These are phyloP conservation scores for Pteromalus puparum DNA, from an alignment of 1,140 invertebrate genomes.

Conservation along the genomic window DNA sequence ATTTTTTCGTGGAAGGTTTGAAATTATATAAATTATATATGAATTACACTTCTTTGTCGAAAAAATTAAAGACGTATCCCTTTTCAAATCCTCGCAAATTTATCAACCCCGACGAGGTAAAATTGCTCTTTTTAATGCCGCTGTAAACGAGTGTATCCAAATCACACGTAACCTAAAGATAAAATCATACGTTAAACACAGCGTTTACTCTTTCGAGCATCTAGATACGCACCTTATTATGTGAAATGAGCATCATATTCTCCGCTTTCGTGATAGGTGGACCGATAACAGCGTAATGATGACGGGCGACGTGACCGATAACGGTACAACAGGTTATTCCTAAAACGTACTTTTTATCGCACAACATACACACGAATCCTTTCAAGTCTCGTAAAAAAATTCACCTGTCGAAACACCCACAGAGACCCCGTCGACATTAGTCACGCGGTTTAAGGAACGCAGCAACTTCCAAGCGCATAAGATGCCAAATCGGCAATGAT, in stretches of 20 bases:
- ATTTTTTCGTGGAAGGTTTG: background rate
- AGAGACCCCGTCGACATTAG: constrained; percentile 74
- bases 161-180: constrained; percentile 78
- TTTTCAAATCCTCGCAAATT: constrained; percentile 4
- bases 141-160: constrained; percentile 79
- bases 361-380: too few relatives aligned
- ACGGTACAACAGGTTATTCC: constrained; percentile 80
- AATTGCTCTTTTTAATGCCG: constrained; percentile 66
- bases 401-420: constrained; percentile 80
- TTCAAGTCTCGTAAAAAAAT: background rate
- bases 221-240: constrained; percentile 52
- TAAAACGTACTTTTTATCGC: constrained; percentile 40
- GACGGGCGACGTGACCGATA: constrained; percentile 79
- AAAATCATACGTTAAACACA: background rate
- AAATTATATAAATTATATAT: too few relatives aligned
- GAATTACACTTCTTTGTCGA: background rate
- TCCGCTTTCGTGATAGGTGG: constrained; percentile 77
- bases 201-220: background rate
- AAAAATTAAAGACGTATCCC: constrained; percentile 1
- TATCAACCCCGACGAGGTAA: background rate
- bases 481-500: constrained; percentile 41
- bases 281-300: constrained; percentile 83
- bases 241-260: constrained; percentile 49
- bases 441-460: constrained; percentile 71
- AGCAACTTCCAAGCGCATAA: constrained; percentile 60